A percentile compares a stretch with the other conserved stretches of the same genome.
phyloP scores from a whole-genome alignment of 2,113 vertebrate species.

The Macheiramphus alcinus region DNA sequence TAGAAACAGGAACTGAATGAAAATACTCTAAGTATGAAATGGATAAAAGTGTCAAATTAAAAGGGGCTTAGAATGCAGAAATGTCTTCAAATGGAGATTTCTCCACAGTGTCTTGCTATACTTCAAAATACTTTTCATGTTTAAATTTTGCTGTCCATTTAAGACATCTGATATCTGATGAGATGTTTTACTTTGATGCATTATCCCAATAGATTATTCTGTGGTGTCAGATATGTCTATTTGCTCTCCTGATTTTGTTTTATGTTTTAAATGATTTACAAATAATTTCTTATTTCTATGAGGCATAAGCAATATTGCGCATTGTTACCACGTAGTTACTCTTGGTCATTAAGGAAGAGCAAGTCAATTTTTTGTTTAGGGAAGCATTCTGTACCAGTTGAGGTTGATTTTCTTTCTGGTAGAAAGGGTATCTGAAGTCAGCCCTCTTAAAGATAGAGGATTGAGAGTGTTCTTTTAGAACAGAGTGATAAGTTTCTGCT shows the following conservation, averaged over 20 bases:
- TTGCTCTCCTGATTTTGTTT: neutral
- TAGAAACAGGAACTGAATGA: neutral
- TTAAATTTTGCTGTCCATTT: slow-evolving; percentile 37
- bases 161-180: neutral
- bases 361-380: neutral
- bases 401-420: neutral
- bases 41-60: neutral
- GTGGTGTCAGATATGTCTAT: neutral
- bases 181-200: neutral
- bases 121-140: slow-evolving; percentile 38
- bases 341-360: neutral
- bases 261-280: neutral
- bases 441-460: neutral
- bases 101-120: neutral
- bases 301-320: neutral
- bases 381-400: neutral
- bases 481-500: neutral
- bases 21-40: slow-evolving; percentile 2
- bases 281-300: neutral
- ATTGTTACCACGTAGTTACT: neutral
- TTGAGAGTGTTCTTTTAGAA: neutral
- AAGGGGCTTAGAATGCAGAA: neutral
- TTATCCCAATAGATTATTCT: neutral
- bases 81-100: slow-evolving; percentile 19
- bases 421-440: neutral